Conservation (phyloP, 2,888 invertebrate species). For the Eupithecia inturbata region DNA sequence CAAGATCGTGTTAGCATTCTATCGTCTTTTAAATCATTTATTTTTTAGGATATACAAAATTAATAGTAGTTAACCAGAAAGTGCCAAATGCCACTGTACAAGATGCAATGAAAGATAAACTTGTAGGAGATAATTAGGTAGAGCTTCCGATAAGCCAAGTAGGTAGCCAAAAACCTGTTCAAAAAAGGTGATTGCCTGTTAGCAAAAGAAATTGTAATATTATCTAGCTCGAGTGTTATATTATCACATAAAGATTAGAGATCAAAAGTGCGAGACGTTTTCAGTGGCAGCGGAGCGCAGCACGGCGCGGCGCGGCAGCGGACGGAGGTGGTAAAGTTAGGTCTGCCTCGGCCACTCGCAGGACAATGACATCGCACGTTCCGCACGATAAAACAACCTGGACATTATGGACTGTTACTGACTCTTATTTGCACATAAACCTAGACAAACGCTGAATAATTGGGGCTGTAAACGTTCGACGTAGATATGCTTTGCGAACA, state of each 20-base stretch:
- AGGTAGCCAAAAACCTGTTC: background rate
- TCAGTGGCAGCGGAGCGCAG: conserved; percentile 49
- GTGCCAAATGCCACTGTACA: background rate
- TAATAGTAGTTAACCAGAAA: background rate
- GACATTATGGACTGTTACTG: conserved; percentile 71
- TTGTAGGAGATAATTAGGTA: background rate
- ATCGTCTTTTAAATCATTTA: background rate
- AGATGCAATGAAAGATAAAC: background rate
- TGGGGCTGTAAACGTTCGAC: conserved; percentile 64
- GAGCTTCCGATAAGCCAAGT: background rate
- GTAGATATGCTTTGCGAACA: conserved; percentile 57
- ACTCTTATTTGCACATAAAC: conserved; percentile 66
- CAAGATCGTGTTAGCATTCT: conserved; percentile 4
- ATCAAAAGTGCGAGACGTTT: conserved; percentile 45
- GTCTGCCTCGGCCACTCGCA: conserved; percentile 66
- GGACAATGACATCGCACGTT: conserved; percentile 83
- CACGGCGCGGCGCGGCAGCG: conserved; percentile 47
- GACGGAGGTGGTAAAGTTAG: conserved; percentile 45
- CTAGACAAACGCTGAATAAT: conserved; percentile 64
- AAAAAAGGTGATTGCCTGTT: background rate
- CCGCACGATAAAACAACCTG: conserved; percentile 81
- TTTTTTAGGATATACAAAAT: background rate
- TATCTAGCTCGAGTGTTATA: background rate
- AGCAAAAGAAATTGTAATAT: background rate
- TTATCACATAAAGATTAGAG: conserved; percentile 32